Base-by-base conservation (phyloP, 37 sponge, comb jelly and placozoan species). In the Halichondria panicea region DNA sequence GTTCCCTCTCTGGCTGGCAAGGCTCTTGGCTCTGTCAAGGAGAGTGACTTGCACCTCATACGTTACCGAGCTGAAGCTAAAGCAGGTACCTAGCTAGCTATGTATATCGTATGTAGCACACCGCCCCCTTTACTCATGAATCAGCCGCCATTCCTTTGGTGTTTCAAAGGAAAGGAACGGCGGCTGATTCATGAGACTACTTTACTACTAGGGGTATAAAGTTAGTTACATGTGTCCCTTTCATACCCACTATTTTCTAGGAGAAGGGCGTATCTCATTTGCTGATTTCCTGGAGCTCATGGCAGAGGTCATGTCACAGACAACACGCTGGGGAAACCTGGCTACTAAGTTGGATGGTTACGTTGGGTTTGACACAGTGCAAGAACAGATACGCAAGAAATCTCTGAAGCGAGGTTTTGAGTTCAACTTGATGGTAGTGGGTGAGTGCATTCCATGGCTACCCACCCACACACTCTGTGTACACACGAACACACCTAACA, bases 351-450 rank as follows among this genome's bases (percentile, higher is more conserved):
- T 94, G 19, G 88, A 92, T 28, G 90, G 93, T 24, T 88, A 93
- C 42, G 94, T 97, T 36, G 98, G 98, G 9, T 94, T 97, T 66
- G 98, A 97, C 69, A 92, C 93, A 25, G 74, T 97, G 22, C 98
- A 95, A 43, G 95, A 95, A 33, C 98, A 97, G 73, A 81, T 92
- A 63, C 74, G 75, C 66, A 84, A 89, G 77, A 97, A 97, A 53
- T 84, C 70, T 1, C 79, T 97, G 1, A 94, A 92, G 73, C 60
- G 85, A 52, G 98, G 98, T 8, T 97, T 97, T 61, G 95, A 94
- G 63, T 86, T 97, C 71, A 97, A 97, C 56, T 66, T 97, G 34
- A 97, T 97, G 86, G 95, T 97, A 5, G 98, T 97, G 2, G 98
- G 98, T 83, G 57, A 82, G 96, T 63, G 31, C 25, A 30, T 7